Evolutionary conservation across 2,113 vertebrate species (phyloP).

Genomic region (Perca flavescens): DNA sequence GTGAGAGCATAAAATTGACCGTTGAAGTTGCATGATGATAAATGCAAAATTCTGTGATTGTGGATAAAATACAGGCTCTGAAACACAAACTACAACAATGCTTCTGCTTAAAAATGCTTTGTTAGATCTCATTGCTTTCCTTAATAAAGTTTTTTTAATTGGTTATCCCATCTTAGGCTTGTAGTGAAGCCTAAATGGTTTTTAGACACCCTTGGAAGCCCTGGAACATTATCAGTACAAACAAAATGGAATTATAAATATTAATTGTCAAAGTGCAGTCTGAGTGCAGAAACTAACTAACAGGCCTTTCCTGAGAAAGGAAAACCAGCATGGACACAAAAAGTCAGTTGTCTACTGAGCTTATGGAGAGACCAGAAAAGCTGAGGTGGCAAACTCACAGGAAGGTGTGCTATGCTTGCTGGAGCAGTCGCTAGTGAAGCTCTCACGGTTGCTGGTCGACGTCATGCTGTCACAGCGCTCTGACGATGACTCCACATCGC

Average conservation of each 20-base stretch:
- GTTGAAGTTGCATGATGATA: not conserved
- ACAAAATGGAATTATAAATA: not conserved
- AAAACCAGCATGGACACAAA: not conserved
- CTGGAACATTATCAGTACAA: not conserved
- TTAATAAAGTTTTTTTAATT: not conserved
- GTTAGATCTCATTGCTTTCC: not conserved
- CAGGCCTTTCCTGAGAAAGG: not conserved
- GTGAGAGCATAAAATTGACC: not conserved
- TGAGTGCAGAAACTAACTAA: not conserved
- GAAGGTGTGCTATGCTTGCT: conserved; percentile 93
- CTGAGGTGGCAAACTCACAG: conserved; percentile 82
- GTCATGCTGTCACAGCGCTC: conserved; percentile 87
- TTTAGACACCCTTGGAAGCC: not conserved
- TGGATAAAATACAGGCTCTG: not conserved
- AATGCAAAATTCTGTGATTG: not conserved
- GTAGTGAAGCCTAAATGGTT: not conserved
- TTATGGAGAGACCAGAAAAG: not conserved
- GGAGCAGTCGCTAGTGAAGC: conserved; percentile 91
- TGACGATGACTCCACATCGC: conserved; percentile 89
- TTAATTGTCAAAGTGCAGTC: not conserved
- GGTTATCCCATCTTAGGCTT: not conserved
- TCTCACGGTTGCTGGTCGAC: conserved; percentile 89
- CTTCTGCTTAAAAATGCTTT: not conserved
- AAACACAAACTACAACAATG: not conserved
- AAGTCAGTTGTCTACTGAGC: not conserved